Evolutionary conservation across 1,140 invertebrate genomes (phyloP).

Genomic region (Rhizoglyphus robini): DNA sequence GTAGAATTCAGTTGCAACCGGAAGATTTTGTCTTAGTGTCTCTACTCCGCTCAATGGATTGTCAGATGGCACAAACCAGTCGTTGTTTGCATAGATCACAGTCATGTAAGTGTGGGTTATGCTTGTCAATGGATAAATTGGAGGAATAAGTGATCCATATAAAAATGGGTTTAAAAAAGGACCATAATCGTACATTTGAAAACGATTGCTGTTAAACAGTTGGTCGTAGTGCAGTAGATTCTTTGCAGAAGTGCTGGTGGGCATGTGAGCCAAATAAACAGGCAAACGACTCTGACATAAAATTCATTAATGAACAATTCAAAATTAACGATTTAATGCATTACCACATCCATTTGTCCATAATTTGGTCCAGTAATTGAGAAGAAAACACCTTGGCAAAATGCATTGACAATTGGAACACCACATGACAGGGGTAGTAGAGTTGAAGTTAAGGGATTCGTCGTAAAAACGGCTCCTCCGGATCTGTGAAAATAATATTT

Average conservation of each 20-base stretch:
- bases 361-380: neutral
- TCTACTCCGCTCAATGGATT: neutral
- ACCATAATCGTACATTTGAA: conserved; percentile 6
- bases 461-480: neutral
- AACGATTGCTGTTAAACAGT: conserved; percentile 26
- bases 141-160: conserved; percentile 1
- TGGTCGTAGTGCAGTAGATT: conserved; percentile 50
- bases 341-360: neutral
- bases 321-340: neutral
- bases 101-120: neutral
- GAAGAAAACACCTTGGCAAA: neutral
- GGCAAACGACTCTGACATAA: conserved; percentile 31
- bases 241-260: conserved; percentile 62
- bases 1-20: neutral
- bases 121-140: neutral
- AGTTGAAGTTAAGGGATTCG: neutral
- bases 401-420: neutral
- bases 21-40: neutral
- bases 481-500: too few relatives aligned
- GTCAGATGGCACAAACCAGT: conserved; percentile 3
- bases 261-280: conserved; percentile 58
- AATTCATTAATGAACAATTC: neutral
- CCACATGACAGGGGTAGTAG: neutral
- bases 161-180: conserved; percentile 2
- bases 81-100: conserved; percentile 11